A percentile compares a stretch with the other conserved stretches of the same genome.
Evolutionary conservation across 2,113 vertebrate species (phyloP).

Genomic region (Zosterops borbonicus): DNA sequence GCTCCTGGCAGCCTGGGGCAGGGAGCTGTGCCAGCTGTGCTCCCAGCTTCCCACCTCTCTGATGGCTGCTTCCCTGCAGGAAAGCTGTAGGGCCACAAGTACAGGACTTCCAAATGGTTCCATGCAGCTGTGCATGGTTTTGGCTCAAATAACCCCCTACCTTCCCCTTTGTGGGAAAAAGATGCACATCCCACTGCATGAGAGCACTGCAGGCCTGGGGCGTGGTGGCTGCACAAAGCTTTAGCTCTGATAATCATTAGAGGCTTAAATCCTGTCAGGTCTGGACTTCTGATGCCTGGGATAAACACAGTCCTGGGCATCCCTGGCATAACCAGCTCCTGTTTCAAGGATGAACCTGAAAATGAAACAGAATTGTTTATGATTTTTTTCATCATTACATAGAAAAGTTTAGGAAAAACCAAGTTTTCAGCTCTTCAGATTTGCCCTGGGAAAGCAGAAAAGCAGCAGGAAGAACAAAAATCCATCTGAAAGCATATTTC

Average conservation of each 20-base stretch:
- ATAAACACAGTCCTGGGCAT: not conserved
- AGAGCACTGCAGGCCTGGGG: not conserved
- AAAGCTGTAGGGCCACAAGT: rapidly evolving
- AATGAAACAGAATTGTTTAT: not conserved
- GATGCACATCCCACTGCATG: not conserved
- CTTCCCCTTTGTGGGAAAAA: not conserved
- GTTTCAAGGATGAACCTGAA: not conserved
- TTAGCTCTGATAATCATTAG: not conserved
- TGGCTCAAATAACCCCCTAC: not conserved
- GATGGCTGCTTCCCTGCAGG: not conserved
- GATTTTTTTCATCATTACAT: not conserved
- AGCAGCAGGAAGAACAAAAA: not conserved
- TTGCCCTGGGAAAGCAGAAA: not conserved
- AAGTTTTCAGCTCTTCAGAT: not conserved
- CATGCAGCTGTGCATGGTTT: not conserved
- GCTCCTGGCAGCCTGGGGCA: not conserved
- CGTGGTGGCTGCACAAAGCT: not conserved
- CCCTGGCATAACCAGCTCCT: not conserved
- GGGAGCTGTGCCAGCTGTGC: not conserved
- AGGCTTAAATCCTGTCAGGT: not conserved
- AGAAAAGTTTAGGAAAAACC: not conserved
- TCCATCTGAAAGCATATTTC: not conserved
- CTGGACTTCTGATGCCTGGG: not conserved
- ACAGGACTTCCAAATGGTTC: not conserved
- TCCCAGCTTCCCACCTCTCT: not conserved